Evolutionary conservation across 2,113 vertebrate genomes (phyloP), one percentile per base, ranked within the genome.

Genomic region (Casuarius casuarius): DNA sequence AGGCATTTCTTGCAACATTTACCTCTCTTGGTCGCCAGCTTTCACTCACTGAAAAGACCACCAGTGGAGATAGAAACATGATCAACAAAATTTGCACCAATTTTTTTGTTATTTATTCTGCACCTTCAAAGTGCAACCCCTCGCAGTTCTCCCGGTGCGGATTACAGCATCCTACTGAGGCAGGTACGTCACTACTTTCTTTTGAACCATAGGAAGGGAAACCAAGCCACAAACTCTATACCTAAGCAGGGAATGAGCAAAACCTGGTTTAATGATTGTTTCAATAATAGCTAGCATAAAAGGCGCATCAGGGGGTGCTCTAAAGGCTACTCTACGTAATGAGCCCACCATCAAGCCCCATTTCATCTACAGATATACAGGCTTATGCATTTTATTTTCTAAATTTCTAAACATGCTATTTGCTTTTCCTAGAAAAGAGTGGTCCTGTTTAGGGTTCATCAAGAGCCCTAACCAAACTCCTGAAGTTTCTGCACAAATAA

Each of bases 11-110:
- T 78, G 79, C 95, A 93, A 80, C 76, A 63, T 61, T 88, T 74
- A 74, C 58, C 82, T 95, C 94, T 94, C 82, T 76, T 84, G 94
- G 89, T 84, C 94, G 85, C 29, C 70, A 63, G 85, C 51, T 90
- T 88, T 92, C 72, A 65, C 65, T 90, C 84, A 88, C 48, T 84
- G 85, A 46, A 95, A 96, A 93, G 72, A 96, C 68, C 0, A 28
- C 76, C 83, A 96, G 82, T 79, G 79, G 85, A 94, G 79, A 93
- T 0, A 93, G 56, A 89, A 96, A 77, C 78, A 58, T 0, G 0
- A 82, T 66, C 5, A 85, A 23, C 31, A 94, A 92, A 40, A 74
- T 0, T 2, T 1, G 3, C 73, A 75, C 82, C 75, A 62, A 21
- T 23, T n/a, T 59, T 85, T 92, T 54, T 75, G 79, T 81, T 29